These are phyloP conservation scores for Oegoconia quadripuncta DNA, from an alignment of 2,888 invertebrate species.

Conservation along the genomic window DNA sequence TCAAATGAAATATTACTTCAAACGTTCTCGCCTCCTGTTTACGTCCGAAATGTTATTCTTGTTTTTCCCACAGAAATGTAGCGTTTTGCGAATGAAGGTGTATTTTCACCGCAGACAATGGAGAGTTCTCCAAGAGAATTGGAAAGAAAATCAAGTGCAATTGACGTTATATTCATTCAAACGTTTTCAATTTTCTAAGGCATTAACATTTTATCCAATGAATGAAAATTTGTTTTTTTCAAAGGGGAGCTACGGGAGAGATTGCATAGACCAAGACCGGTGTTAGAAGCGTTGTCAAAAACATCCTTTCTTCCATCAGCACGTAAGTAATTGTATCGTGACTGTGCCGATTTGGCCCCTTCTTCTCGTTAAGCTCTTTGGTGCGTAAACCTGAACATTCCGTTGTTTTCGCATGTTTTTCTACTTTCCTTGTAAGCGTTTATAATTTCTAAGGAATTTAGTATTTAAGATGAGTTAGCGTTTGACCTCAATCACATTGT, in stretches of 20 bases:
- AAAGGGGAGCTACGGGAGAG: constrained; percentile 5
- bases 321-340: constrained; percentile 15
- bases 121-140: constrained; percentile 8
- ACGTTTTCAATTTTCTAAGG: constrained; percentile 15
- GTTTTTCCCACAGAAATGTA: constrained; percentile 8
- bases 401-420: not conserved
- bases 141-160: constrained; percentile 14
- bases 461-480: no score
- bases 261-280: constrained; percentile 6
- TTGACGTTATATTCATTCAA: constrained; percentile 12
- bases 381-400: constrained; percentile 2
- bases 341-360: constrained; percentile 10
- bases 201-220: constrained; percentile 17
- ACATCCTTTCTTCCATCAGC: constrained; percentile 11
- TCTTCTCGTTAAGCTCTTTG: not conserved
- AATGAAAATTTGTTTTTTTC: constrained; percentile 13
- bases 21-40: constrained; percentile 22
- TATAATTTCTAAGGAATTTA: no score
- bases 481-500: no score
- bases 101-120: constrained; percentile 12
- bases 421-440: no score
- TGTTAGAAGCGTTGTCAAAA: constrained; percentile 15
- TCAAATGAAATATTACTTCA: constrained; percentile 40
- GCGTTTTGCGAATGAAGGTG: constrained; percentile 8
- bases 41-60: constrained; percentile 20